Evolutionary conservation across 2,797 vertebrate genomes (phyloP).

Genomic region (Eulemur albifrons): DNA sequence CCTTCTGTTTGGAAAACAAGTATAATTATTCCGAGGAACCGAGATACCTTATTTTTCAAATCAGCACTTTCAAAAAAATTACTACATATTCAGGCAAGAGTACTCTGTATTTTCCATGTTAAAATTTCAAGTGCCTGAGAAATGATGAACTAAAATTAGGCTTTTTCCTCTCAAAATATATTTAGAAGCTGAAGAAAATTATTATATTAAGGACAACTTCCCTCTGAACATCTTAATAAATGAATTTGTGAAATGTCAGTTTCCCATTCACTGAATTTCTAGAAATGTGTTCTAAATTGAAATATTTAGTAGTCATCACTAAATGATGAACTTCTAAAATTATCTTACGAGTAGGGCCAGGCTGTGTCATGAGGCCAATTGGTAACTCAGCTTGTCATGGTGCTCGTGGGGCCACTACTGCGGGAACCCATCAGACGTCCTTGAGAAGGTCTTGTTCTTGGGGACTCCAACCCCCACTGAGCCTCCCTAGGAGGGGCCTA

Average conservation of each 20-base stretch:
- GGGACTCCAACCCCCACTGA: neutral
- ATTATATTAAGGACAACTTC: conserved; percentile 40
- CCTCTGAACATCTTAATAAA: conserved; percentile 44
- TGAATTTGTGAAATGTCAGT: conserved; percentile 46
- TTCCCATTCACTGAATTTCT: conserved; percentile 32
- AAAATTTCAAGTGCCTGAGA: conserved; percentile 46
- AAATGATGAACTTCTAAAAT: neutral
- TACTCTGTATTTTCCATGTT: conserved; percentile 29
- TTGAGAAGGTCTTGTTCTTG: neutral
- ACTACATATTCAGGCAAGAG: neutral
- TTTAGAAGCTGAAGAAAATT: conserved; percentile 50
- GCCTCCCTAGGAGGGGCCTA: neutral
- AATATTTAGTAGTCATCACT: conserved; percentile 2
- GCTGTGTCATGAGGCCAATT: neutral
- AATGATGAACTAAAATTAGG: conserved; percentile 24
- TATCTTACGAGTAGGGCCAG: neutral
- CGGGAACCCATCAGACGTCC: neutral
- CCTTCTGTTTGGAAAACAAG: conserved; percentile 63
- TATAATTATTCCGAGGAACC: conserved; percentile 28
- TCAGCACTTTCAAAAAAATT: conserved; percentile 35
- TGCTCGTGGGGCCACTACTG: neutral
- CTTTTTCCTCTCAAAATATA: conserved; percentile 41
- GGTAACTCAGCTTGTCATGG: neutral
- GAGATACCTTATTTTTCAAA: conserved; percentile 53
- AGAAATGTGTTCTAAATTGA: conserved; percentile 48